phyloP scores from a whole-genome alignment of 2,113 vertebrate species.

The Paramisgurnus dabryanus region DNA sequence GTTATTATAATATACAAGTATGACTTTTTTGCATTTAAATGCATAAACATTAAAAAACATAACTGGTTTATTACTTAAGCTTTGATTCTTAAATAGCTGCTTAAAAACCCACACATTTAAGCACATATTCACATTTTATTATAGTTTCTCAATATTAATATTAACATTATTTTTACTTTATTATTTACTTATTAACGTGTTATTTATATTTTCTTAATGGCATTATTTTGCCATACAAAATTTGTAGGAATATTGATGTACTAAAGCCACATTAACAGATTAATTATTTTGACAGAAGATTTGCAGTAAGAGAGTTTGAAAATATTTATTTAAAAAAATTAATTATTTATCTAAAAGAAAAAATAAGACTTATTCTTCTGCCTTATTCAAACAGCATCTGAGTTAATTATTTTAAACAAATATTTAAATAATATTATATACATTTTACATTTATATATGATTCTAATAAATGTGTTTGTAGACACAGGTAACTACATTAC shows the following conservation, averaged over 20 bases:
- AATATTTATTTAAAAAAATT: background rate
- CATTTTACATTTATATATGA: background rate
- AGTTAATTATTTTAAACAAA: background rate
- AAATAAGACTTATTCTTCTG: background rate
- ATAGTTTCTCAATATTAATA: background rate
- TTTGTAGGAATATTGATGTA: background rate
- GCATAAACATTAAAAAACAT: background rate
- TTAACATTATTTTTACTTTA: background rate
- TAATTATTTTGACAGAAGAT: background rate
- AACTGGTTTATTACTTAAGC: background rate
- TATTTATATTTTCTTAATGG: background rate
- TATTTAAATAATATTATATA: no score
- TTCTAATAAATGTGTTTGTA: background rate
- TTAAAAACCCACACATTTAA: background rate
- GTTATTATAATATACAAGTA: conserved; percentile 7
- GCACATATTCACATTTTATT: background rate
- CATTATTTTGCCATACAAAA: background rate
- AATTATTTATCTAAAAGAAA: background rate
- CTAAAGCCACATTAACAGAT: background rate
- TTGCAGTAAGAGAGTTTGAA: background rate
- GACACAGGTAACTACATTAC: background rate
- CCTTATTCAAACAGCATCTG: background rate
- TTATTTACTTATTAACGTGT: background rate
- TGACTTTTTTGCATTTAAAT: background rate
- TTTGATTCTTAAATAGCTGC: background rate